Base-by-base conservation (phyloP, 2,113 vertebrate genomes). In the Xiphophorus couchianus region DNA sequence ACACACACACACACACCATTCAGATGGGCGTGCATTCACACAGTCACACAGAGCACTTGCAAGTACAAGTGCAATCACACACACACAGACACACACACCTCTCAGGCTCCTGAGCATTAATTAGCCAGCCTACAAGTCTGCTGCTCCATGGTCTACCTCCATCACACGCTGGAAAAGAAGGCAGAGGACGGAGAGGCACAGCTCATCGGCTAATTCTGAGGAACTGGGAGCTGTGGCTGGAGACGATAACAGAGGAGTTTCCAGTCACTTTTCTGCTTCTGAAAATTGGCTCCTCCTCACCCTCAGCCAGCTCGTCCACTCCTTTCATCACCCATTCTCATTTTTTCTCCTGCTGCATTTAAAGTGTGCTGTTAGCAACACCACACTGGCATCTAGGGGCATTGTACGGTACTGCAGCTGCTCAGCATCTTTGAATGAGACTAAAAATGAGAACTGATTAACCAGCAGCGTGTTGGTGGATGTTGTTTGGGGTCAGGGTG, bases 341-440 rank as follows among this genome's bases (percentile, higher is more conserved):
- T 39, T 60, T 35, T 42, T 60, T 15, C 2, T 30, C n/a, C 62
- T 12, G 13, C 61, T 54, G 15, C 35, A 72, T 22, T 28, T 22
- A 2, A 9, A 74, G 5, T 9, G 7, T 5, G 2, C 25, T 72
- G 82, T 92, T 86, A 74, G 85, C 89, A 88, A 88, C 88, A 82
- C 88, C 90, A 94, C 86, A 94, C 92, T 94, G 94, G 63, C 94
- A 93, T 74, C 94, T 86, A 91, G 89, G 86, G 93, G 86, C 66
- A 1, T 1, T 4, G 0, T 2, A 0, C 0, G 58, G 83, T 63
- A 92, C 62, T 87, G 80, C 88, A 80, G 19, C 17, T 19, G 5
- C 44, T 48, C 44, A 7, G 14, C 17, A 19, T 48, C 44, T 19
- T 48, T 17, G 71, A 68, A 30, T 4, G 5, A 7, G 64, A 72